A percentile compares a stretch with the other conserved stretches of the same genome.
Evolutionary conservation across 2,113 vertebrate species (phyloP).

Genomic region (Daphoenositta chrysoptera): DNA sequence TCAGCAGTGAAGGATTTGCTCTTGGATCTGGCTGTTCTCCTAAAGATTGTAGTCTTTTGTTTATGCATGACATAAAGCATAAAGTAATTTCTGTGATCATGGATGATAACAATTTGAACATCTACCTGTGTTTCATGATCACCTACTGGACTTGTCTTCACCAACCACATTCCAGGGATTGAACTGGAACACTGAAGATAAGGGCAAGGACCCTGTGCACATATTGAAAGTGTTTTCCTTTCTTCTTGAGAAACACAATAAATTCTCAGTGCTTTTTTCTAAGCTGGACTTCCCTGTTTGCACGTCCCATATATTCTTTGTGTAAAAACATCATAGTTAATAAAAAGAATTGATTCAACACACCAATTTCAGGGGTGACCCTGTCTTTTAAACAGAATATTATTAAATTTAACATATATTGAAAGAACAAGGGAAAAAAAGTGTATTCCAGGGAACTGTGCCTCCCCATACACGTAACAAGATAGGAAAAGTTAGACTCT

Average conservation of each 20-base stretch:
- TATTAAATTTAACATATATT: not conserved
- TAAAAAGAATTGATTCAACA: not conserved
- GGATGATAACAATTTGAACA: not conserved
- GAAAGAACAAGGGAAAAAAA: not conserved
- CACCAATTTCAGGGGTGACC: not conserved
- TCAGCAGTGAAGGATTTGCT: not conserved
- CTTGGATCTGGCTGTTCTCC: slow-evolving; percentile 14
- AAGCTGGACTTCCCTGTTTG: not conserved
- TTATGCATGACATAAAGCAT: slow-evolving; percentile 15
- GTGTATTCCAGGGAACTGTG: not conserved
- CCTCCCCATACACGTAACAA: not conserved
- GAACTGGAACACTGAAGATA: not conserved
- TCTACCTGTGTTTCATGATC: slow-evolving; percentile 33
- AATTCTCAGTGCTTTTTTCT: not conserved
- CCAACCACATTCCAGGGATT: not conserved
- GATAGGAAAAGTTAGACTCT: not conserved
- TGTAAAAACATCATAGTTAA: not conserved
- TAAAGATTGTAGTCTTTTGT: slow-evolving; percentile 48
- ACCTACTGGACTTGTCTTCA: not conserved
- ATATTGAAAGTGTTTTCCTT: not conserved
- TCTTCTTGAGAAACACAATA: not conserved
- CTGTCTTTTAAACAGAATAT: not conserved
- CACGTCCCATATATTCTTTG: not conserved
- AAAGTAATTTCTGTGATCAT: not conserved
- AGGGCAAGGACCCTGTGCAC: not conserved